These are phyloP conservation scores for Nyctibius bracteatus DNA, from an alignment of 2,113 vertebrate genomes.

Conservation along the genomic window DNA sequence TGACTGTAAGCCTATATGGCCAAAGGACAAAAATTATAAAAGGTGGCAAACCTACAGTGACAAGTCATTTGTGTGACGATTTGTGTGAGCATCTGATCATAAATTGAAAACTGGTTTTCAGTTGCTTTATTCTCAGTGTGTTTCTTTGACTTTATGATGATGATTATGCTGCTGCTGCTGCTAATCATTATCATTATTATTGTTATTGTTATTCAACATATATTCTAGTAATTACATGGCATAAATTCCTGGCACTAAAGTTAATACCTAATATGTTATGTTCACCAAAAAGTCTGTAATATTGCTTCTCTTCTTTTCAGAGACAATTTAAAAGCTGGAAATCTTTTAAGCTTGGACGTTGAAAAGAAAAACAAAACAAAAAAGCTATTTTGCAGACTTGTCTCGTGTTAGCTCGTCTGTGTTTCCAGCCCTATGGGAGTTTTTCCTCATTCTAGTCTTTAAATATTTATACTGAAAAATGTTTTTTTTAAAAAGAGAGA, in stretches of 20 bases:
- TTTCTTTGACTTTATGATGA: not conserved
- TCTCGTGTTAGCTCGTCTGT: not conserved
- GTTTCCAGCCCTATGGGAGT: not conserved
- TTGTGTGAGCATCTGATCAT: not conserved
- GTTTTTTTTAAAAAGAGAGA: not conserved
- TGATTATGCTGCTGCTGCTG: too few relatives aligned
- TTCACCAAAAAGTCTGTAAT: not conserved
- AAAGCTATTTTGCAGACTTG: not conserved
- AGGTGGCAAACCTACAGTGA: not conserved
- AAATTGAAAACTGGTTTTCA: not conserved
- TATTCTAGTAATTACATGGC: not conserved
- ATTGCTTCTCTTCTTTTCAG: not conserved
- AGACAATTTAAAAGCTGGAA: not conserved
- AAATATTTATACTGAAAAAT: slow-evolving; percentile 47
- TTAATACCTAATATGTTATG: not conserved
- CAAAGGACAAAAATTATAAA: not conserved
- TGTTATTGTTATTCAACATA: not conserved
- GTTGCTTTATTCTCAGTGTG: not conserved
- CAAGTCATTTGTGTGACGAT: not conserved
- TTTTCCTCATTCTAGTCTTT: slow-evolving; percentile 18
- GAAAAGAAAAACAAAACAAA: not conserved
- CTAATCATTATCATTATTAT: not conserved
- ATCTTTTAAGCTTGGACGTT: not conserved
- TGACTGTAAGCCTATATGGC: not conserved
- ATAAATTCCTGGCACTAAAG: not conserved